Base-by-base conservation (phyloP, 2,888 invertebrate species). In the Synanthedon vespiformis region DNA sequence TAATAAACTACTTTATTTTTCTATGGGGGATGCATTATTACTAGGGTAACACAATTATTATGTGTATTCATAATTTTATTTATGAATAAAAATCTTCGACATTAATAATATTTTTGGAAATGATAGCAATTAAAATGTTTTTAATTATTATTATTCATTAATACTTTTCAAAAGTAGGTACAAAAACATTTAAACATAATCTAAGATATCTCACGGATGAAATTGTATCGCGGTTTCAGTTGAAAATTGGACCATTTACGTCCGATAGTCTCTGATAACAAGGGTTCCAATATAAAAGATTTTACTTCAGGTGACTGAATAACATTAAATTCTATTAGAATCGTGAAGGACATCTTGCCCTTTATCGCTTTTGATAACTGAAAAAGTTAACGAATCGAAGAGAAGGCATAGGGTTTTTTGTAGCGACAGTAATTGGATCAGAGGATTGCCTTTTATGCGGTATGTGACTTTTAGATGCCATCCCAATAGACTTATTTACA, bases 261-360 rank as follows among this genome's bases (percentile, higher is more conserved):
- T 56, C 18, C 53, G 53, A 53, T 53, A 53, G 55, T 55, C 55
- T 54, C 51, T 58, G 56, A 61, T 68, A 68, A 67, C 61, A 63
- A 58, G 52, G 53, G 51, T 18, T 41, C 48, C 53, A 52, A 48
- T 50, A 52, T 53, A 55, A 55, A 53, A 51, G 54, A 49, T 48
- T 52, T 55, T 49, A 53, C 52, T 52, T 51, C 52, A 44, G 34
- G 14, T 51, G 22, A 48, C 22, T 27, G 44, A 44, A 44, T 44
- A 44, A 44, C 13, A 44, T 44, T 44, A 44, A 44, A 44, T 44
- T 44, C 13, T 44, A 44, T 44, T 44, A 44, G 44, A 34, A 34
- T 34, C 10, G 34, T 44, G 14, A 5, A 13, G 13, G 13, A 13
- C 44, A 44, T 44, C 44, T 44, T 44, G n/a, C 3, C 13, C 44